These are phyloP conservation scores for Aromia moschata DNA, from an alignment of 2,888 invertebrate species.

Conservation along the genomic window DNA sequence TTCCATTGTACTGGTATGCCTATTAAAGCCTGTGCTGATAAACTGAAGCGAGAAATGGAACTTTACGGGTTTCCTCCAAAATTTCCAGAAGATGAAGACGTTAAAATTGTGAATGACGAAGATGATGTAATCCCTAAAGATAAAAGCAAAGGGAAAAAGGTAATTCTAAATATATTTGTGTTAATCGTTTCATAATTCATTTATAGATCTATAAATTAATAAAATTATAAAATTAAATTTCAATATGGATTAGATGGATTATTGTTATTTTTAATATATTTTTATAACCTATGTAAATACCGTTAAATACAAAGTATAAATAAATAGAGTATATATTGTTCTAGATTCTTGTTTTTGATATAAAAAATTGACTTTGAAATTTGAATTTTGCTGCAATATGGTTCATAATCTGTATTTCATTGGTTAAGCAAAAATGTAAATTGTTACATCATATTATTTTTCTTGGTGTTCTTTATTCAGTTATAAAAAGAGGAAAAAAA, in stretches of 20 bases:
- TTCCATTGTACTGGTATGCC: slow-evolving; percentile 99
- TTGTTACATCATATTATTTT: no score
- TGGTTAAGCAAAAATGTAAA: no score
- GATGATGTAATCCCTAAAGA: slow-evolving; percentile 75
- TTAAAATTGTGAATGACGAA: slow-evolving; percentile 64
- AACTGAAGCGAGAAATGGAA: slow-evolving; percentile 92
- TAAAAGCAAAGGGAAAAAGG: slow-evolving; percentile 91
- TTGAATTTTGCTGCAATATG: no score
- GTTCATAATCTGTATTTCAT: no score
- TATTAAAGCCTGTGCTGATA: slow-evolving; percentile 98
- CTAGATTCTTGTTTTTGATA: no score
- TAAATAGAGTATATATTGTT: no score
- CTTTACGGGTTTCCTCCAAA: slow-evolving; percentile 91
- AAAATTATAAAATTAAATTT: neutral
- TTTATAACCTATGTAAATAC: no score
- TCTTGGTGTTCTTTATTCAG: no score
- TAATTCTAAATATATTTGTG: slow-evolving; percentile 45
- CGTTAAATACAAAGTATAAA: no score
- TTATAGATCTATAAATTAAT: neutral
- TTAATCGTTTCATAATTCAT: no score
- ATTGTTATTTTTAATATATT: no score
- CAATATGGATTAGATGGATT: neutral
- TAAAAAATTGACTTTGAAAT: no score
- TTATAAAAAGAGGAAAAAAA: neutral
- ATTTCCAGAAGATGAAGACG: slow-evolving; percentile 76